Base-by-base conservation (phyloP, 2,888 invertebrate genomes). In the Ceriagrion tenellum region DNA sequence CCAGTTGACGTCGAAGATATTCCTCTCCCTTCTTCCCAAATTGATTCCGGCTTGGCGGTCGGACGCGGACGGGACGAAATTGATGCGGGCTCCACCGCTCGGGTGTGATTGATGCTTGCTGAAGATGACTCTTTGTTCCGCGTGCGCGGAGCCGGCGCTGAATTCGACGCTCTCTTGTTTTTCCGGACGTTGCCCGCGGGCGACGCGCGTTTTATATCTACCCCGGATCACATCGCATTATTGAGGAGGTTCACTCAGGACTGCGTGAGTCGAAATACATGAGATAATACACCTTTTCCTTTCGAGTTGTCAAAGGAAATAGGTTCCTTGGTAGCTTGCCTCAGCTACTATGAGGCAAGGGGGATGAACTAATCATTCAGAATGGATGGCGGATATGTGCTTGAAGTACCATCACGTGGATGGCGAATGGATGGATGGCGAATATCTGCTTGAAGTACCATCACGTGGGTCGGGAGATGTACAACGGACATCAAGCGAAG, bases 151-250 rank as follows among this genome's bases (percentile, higher is more conserved):
- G 69, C n/a, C 69, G n/a, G 12, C 26, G n/a, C 69, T 59, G 13
- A 59, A 59, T 69, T n/a, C 81, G 30, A 23, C 81, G 30, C 81
- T 81, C 81, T 81, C 81, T 35, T 35, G 81, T 81, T 81, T 81
- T 35, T 81, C 13, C 59, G 35, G 26, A 35, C 35, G 81, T 81
- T 81, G 81, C 81, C 81, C 81, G 81, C 26, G 35, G n/a, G 81
- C 81, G 13, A 35, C 81, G 35, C 26, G n/a, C 81, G 81, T 81
- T 81, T 81, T 81, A 35, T 35, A 81, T 81, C 81, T 26, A 8
- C 69, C 81, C 35, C 18, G 81, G 81, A 35, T 81, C 69, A 26
- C 69, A 6, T 69, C 69, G n/a, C 26, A 23, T 63, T 63, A 63
- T 63, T 18, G 23, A 63, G n/a, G 26, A 26, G 0, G 26, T 69